Evolutionary conservation across 2,113 vertebrate genomes (phyloP).

Genomic region (Loxodonta africana): DNA sequence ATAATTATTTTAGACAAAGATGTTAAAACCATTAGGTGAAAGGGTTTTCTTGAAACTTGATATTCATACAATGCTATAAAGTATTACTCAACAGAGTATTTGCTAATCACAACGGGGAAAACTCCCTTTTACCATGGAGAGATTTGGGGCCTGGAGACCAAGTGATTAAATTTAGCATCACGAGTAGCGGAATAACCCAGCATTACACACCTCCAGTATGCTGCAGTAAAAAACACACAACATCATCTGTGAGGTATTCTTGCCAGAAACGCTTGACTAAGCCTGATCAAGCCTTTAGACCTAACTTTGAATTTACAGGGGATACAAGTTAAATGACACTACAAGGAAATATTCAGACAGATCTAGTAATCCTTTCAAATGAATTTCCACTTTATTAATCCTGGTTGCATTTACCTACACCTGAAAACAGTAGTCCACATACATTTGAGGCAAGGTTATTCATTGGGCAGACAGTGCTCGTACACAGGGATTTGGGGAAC

Average conservation of each 20-base stretch:
- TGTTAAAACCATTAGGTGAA: background rate
- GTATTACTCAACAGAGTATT: background rate
- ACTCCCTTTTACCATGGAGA: background rate
- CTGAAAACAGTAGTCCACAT: background rate
- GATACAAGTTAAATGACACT: background rate
- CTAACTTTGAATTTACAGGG: background rate
- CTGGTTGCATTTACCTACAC: background rate
- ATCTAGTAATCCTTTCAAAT: background rate
- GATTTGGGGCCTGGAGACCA: background rate
- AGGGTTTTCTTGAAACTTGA: background rate
- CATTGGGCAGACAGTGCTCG: background rate
- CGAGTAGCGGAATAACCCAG: background rate
- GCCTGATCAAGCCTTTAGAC: background rate
- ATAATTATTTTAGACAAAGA: slow-evolving; percentile 38
- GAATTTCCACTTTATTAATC: slow-evolving; percentile 25
- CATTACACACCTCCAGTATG: background rate
- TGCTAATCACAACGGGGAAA: background rate
- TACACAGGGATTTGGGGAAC: background rate
- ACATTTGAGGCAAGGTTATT: background rate
- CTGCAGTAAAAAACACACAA: background rate
- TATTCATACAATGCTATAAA: background rate
- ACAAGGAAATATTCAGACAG: background rate
- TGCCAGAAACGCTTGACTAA: background rate
- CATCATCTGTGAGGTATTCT: background rate
- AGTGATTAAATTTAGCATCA: background rate